phyloP scores from a whole-genome alignment of 2,888 invertebrate genomes.

The Ichneumoninae sp. region DNA sequence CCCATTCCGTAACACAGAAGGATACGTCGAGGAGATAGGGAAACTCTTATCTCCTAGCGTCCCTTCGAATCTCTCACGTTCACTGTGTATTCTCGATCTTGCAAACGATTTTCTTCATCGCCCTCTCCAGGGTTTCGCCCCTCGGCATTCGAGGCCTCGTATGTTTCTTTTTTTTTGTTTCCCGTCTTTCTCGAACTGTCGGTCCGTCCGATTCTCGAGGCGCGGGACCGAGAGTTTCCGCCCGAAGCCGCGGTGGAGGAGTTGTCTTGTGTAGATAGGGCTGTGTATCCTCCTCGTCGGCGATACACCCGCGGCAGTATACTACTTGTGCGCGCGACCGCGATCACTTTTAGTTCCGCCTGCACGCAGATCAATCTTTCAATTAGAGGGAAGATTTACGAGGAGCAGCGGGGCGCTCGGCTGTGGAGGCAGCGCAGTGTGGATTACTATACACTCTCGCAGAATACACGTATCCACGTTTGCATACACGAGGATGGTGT shows the following conservation, averaged over 20 bases:
- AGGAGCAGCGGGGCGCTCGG: slow-evolving; percentile 70
- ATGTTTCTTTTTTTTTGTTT: slow-evolving; percentile 9
- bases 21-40: slow-evolving; percentile 58
- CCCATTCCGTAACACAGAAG: slow-evolving; percentile 45
- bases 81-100: slow-evolving; percentile 59
- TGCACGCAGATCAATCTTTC: slow-evolving; percentile 79
- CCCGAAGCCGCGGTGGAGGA: background rate
- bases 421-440: slow-evolving; percentile 53
- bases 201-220: slow-evolving; percentile 2
- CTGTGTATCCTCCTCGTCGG: slow-evolving; percentile 34
- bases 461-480: slow-evolving; percentile 58
- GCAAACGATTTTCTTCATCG: slow-evolving; percentile 69
- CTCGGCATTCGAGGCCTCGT: background rate
- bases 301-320: slow-evolving; percentile 49
- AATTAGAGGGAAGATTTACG: slow-evolving; percentile 79
- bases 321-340: slow-evolving; percentile 59
- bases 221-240: slow-evolving; percentile 3
- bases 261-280: slow-evolving; percentile 31
- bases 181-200: background rate
- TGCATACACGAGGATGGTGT: slow-evolving; percentile 10
- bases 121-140: slow-evolving; percentile 65
- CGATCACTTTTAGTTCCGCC: slow-evolving; percentile 75
- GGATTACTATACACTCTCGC: slow-evolving; percentile 46
- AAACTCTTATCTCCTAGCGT: slow-evolving; percentile 78
- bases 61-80: slow-evolving; percentile 71